A percentile compares a stretch with the other conserved stretches of the same genome.
Evolutionary conservation across 2,888 invertebrate genomes (phyloP).

Genomic region (Dasypolia templi): DNA sequence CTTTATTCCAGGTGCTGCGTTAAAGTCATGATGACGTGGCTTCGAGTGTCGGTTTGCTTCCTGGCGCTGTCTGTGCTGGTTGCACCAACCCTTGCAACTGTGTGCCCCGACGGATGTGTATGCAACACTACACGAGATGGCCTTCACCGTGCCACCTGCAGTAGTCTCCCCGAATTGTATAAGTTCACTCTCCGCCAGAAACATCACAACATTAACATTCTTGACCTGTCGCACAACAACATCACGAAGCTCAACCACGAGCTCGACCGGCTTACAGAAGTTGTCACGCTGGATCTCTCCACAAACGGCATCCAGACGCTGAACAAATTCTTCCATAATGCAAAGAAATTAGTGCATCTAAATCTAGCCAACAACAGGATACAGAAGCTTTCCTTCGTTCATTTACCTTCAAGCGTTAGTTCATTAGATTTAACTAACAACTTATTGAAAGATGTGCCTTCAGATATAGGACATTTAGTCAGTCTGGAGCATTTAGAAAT

Average conservation of each 20-base stretch:
- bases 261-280: constrained; percentile 90
- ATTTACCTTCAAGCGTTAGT: constrained; percentile 91
- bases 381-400: constrained; percentile 86
- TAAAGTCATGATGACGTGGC: constrained; percentile 80
- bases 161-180: constrained; percentile 94
- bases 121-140: constrained; percentile 92
- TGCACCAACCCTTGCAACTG: constrained; percentile 77
- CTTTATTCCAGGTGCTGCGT: constrained; percentile 84
- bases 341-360: constrained; percentile 90
- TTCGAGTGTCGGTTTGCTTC: constrained; percentile 76
- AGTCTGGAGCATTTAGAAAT: constrained; percentile 92
- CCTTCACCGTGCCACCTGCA: constrained; percentile 92
- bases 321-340: constrained; percentile 90
- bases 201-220: constrained; percentile 88
- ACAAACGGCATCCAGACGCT: constrained; percentile 91
- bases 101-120: constrained; percentile 89
- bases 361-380: constrained; percentile 92
- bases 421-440: constrained; percentile 92
- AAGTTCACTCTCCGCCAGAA: constrained; percentile 89
- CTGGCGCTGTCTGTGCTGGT: constrained; percentile 79
- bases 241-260: constrained; percentile 90
- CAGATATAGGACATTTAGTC: constrained; percentile 89
- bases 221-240: constrained; percentile 92
- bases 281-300: constrained; percentile 92
- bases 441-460: constrained; percentile 90